Percentiles rank a stretch among this genome's conserved stretches.
phyloP scores from a whole-genome alignment of 2,888 invertebrate species.

The Gnatocerus cornutus region DNA sequence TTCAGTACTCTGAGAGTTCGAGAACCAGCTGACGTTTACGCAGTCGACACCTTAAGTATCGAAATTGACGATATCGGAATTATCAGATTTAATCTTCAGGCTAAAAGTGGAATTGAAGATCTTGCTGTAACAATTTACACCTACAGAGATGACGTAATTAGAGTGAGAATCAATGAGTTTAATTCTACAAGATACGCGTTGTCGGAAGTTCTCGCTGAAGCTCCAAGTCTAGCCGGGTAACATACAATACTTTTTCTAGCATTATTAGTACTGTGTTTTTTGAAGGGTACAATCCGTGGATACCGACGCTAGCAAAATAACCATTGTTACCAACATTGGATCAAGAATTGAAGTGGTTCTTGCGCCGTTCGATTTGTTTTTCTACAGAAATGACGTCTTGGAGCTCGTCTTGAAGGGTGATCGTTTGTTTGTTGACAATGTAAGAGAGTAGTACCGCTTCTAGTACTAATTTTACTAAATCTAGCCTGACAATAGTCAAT shows the following conservation, averaged over 20 bases:
- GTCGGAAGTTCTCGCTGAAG: constrained; percentile 9
- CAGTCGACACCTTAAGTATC: constrained; percentile 5
- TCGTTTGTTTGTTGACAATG: constrained; percentile 18
- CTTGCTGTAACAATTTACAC: constrained; percentile 5
- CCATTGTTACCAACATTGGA: constrained; percentile 11
- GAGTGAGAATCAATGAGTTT: constrained; percentile 27
- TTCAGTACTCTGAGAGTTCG: constrained; percentile 13
- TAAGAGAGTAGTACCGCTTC: not conserved
- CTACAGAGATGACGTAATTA: constrained; percentile 6
- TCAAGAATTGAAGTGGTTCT: constrained; percentile 2
- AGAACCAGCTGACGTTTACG: constrained; percentile 14
- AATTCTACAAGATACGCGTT: constrained; percentile 20
- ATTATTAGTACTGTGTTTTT: not conserved
- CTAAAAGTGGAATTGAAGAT: not conserved
- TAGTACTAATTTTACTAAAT: too few relatives aligned
- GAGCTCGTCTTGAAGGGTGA: constrained; percentile 9
- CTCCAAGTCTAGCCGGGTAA: constrained; percentile 19
- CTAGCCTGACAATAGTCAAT: not conserved
- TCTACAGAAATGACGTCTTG: constrained; percentile 17
- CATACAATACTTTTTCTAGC: not conserved
- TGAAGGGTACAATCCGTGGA: constrained; percentile 10
- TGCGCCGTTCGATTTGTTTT: constrained; percentile 3
- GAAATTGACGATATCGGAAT: constrained; percentile 17
- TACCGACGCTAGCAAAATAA: not conserved
- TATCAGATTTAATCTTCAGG: constrained; percentile 1